Evolutionary conservation across 1,140 invertebrate genomes (phyloP).

Genomic region (Drosophila novamexicana): DNA sequence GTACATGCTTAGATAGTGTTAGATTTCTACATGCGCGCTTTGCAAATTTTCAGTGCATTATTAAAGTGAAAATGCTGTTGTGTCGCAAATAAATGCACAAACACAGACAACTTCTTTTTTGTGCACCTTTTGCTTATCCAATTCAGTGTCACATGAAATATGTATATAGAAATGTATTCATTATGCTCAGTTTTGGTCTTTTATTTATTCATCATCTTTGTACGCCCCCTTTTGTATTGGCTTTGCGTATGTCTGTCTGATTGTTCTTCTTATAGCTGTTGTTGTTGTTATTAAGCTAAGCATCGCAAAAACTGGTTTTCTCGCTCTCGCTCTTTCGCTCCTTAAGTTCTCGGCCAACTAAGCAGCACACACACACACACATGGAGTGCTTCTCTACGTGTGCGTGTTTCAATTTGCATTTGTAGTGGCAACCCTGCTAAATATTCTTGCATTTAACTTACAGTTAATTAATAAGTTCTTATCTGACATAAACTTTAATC

Average conservation of each 20-base stretch:
- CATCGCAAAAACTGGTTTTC: conserved; percentile 75
- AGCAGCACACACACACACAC: conserved; percentile 41
- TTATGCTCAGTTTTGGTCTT: conserved; percentile 36
- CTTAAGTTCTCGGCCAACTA: conserved; percentile 39
- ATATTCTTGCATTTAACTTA: conserved; percentile 32
- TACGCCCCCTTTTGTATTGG: conserved; percentile 48
- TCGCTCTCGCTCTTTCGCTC: conserved; percentile 23
- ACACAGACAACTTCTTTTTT: conserved; percentile 41
- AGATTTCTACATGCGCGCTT: conserved; percentile 51
- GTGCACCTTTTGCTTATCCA: conserved; percentile 30
- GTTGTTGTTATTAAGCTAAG: conserved; percentile 70
- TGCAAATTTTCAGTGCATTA: conserved; percentile 55
- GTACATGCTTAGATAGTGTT: neutral
- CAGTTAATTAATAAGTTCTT: conserved; percentile 47
- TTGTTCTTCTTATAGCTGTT: conserved; percentile 28
- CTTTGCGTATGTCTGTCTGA: conserved; percentile 18
- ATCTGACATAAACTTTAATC: conserved; percentile 66
- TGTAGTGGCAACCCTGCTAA: conserved; percentile 34
- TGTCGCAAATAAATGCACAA: conserved; percentile 45
- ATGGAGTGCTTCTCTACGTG: neutral
- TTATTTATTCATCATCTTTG: conserved; percentile 30
- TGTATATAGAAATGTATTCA: conserved; percentile 43
- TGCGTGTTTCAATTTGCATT: conserved; percentile 32
- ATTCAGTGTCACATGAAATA: conserved; percentile 55
- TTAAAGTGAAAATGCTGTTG: conserved; percentile 57